Evolutionary conservation across 2,797 vertebrate genomes (phyloP), one percentile per base, ranked within the genome.

Genomic region (Sciaenops ocellatus): DNA sequence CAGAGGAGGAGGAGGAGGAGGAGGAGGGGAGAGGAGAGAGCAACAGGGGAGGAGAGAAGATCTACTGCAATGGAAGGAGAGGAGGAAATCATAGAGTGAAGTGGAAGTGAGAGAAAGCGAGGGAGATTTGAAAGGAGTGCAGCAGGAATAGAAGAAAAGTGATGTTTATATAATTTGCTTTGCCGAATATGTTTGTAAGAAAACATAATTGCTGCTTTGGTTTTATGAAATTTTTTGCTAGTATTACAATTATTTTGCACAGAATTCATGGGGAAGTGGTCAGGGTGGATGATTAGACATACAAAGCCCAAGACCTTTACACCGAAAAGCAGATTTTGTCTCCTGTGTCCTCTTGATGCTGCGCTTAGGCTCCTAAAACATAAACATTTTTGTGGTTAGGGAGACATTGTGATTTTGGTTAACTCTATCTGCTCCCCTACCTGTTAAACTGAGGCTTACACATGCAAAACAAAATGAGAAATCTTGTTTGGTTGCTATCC

Each of bases 1-100:
- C 48, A 34, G 85, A 69, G 47, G 76, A 76, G 62, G 66, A 46
- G 67, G 46, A 50, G 75, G 74, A 67, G 0, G 44, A 63, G n/a
- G 1, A 26, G 28, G 41, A 51, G 24, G 17, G 13, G 41, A 65
- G 44, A n/a, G 26, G 24, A 16, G 64, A 52, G 46, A 72, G 64
- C 52, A 48, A 51, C 48, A 65, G 69, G 28, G 56, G 30, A 76
- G 71, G 48, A 64, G 52, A 66, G 62, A 38, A 16, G 63, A 54
- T 65, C 73, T 30, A 1, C 68, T 52, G 79, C 42, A 60, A 34
- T n/a, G 22, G 1, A 51, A 63, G 41, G 50, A 73, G 26, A 17
- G 24, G 51, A 80, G 50, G 46, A 42, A 42, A 18, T 9, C 47
- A 28, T 17, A 22, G 26, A 51, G 28, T 48, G 6, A 66, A 57